A percentile compares a stretch with the other conserved stretches of the same genome.
phyloP scores from a whole-genome alignment of 2,888 invertebrate species.

The Apamea crenata region DNA sequence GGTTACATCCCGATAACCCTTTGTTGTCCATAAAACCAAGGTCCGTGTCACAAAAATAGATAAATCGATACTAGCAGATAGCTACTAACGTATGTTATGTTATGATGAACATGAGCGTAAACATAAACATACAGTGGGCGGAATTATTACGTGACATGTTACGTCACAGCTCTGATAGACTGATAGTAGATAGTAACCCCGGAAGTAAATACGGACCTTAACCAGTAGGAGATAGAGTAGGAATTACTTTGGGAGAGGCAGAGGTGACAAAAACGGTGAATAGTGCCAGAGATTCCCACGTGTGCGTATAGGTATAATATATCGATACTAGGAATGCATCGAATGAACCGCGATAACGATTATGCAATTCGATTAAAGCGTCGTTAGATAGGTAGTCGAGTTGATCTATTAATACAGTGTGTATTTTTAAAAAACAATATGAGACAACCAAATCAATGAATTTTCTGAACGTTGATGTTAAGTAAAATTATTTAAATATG shows the following conservation, averaged over 20 bases:
- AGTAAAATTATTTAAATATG: neutral
- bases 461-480: neutral
- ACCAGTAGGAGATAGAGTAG: conserved; percentile 12
- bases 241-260: neutral
- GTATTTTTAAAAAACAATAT: conserved; percentile 5
- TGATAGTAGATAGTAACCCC: conserved; percentile 41
- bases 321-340: conserved; percentile 35
- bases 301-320: conserved; percentile 19
- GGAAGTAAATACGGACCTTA: conserved; percentile 32
- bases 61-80: conserved; percentile 41
- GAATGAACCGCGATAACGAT: conserved; percentile 45
- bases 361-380: conserved; percentile 50
- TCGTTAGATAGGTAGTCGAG: conserved; percentile 6
- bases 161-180: conserved; percentile 59
- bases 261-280: conserved; percentile 46
- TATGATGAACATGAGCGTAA: conserved; percentile 57
- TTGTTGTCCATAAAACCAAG: conserved; percentile 12
- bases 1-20: conserved; percentile 47
- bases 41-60: conserved; percentile 41
- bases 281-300: conserved; percentile 67
- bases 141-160: conserved; percentile 55
- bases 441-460: neutral
- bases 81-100: conserved; percentile 45
- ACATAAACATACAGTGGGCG: conserved; percentile 70
- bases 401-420: conserved; percentile 15